Evolutionary conservation across 2,888 invertebrate species (phyloP).

Genomic region (Candidula unifasciata): DNA sequence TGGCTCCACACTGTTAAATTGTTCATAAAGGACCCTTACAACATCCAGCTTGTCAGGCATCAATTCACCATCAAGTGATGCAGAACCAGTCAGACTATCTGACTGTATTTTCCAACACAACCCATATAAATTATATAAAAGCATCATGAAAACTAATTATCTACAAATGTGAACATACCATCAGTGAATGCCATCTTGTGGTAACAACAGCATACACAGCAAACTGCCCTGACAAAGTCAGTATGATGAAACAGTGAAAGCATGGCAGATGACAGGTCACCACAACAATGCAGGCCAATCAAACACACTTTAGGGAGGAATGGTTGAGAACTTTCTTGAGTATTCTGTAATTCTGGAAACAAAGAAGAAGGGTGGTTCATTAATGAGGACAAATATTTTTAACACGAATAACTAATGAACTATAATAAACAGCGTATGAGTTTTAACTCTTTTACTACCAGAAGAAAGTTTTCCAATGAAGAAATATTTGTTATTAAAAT

Average conservation of each 20-base stretch:
- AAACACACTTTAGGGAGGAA: conserved; percentile 62
- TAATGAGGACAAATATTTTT: not conserved
- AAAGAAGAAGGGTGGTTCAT: no score
- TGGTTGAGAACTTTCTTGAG: not conserved
- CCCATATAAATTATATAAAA: no score
- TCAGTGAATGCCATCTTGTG: conserved; percentile 69
- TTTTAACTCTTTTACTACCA: no score
- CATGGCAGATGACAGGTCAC: conserved; percentile 75
- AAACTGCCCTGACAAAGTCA: conserved; percentile 61
- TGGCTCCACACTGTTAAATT: no score
- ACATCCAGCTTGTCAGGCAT: no score
- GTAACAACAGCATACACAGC: conserved; percentile 76
- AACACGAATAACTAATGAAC: not conserved
- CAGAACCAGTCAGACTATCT: no score
- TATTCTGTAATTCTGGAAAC: not conserved
- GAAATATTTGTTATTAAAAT: no score
- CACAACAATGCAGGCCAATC: conserved; percentile 76
- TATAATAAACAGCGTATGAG: no score
- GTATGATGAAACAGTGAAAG: conserved; percentile 63
- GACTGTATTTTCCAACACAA: no score
- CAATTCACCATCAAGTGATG: no score
- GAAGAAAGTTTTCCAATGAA: no score
- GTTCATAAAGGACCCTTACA: no score
- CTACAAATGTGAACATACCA: conserved; percentile 55
- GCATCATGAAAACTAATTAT: not conserved